phyloP scores from a whole-genome alignment of 2,888 invertebrate species.

The Drosophila parthenogenetica region DNA sequence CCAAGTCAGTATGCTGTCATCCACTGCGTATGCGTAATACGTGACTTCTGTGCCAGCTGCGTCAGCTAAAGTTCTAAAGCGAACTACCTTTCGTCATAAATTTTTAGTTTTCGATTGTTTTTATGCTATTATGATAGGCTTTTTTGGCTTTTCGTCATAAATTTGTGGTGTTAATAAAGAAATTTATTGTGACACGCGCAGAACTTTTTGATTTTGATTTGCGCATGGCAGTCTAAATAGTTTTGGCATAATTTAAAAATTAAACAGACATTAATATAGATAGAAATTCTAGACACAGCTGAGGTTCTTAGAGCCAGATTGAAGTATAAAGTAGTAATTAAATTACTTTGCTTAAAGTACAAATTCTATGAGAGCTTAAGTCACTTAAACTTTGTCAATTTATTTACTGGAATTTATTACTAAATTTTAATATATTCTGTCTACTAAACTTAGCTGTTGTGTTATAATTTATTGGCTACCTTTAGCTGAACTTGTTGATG shows the following conservation, averaged over 20 bases:
- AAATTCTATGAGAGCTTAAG: no score
- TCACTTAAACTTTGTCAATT: no score
- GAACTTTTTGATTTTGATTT: not conserved
- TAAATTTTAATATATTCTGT: no score
- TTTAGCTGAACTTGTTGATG: constrained; percentile 67
- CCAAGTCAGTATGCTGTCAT: constrained; percentile 48
- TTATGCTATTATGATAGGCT: constrained; percentile 5
- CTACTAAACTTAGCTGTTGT: no score
- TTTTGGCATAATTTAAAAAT: not conserved
- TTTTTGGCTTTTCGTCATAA: constrained; percentile 5
- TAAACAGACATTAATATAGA: not conserved
- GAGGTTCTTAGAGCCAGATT: no score
- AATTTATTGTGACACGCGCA: constrained; percentile 36
- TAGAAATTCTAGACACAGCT: no score
- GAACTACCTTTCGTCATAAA: constrained; percentile 1
- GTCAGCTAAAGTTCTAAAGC: constrained; percentile 41
- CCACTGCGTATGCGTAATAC: constrained; percentile 70
- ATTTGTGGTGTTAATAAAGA: constrained; percentile 53
- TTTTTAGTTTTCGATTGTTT: constrained; percentile 15
- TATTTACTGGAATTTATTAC: no score
- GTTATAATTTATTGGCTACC: no score
- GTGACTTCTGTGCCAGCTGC: constrained; percentile 51
- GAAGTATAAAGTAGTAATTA: no score
- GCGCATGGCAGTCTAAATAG: constrained; percentile 32
- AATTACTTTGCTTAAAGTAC: no score